Evolutionary conservation across 2,797 vertebrate species (phyloP).

Genomic region (Avahi laniger): DNA sequence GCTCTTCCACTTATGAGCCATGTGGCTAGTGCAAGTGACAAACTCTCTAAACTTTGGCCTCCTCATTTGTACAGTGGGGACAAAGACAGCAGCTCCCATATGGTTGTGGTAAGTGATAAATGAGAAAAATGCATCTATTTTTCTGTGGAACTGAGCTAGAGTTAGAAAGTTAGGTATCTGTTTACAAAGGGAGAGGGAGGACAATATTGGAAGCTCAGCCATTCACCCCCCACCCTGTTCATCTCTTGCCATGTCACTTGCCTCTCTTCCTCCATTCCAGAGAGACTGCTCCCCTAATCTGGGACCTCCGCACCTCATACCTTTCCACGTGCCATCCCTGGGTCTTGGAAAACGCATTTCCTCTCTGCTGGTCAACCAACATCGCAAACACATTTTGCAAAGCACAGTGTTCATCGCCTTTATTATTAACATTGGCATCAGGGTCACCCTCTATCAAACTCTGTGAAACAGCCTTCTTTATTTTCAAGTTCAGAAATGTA

Average conservation of each 20-base stretch:
- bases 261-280: neutral
- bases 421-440: neutral
- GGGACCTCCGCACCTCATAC: too few relatives aligned
- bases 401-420: neutral
- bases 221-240: fast-evolving
- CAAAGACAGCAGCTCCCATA: neutral
- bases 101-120: neutral
- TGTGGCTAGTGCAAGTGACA: neutral
- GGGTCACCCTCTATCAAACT: neutral
- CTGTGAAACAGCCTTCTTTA: neutral
- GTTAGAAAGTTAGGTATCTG: neutral
- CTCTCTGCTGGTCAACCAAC: neutral
- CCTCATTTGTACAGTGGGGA: neutral
- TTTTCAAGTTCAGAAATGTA: neutral
- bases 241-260: neutral
- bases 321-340: fast-evolving
- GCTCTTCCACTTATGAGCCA: neutral
- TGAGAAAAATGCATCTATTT: neutral
- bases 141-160: neutral
- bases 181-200: neutral
- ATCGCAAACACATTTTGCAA: neutral
- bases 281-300: neutral
- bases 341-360: neutral
- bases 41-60: neutral
- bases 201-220: neutral